Percentiles rank a stretch among this genome's conserved stretches.
These are phyloP conservation scores for Neodiprion pinetum DNA, from an alignment of 1,140 invertebrate species.

Conservation along the genomic window DNA sequence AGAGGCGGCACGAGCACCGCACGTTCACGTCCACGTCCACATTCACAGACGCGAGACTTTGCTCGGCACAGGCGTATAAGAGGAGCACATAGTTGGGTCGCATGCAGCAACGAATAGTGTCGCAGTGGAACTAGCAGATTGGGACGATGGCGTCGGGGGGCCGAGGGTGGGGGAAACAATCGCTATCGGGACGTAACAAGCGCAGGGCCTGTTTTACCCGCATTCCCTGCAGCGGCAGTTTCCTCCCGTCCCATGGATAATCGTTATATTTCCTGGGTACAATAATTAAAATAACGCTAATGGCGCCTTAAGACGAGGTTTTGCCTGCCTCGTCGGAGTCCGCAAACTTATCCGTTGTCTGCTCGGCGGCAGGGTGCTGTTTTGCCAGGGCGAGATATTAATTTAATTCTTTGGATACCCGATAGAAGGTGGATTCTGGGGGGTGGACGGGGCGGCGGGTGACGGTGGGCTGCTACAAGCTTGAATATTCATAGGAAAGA, in stretches of 20 bases:
- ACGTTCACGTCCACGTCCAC: neutral
- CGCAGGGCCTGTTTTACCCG: constrained; percentile 29
- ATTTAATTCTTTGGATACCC: constrained; percentile 61
- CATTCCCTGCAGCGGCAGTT: neutral
- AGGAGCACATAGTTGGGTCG: neutral
- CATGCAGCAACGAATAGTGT: constrained; percentile 37
- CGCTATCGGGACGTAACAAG: constrained; percentile 54
- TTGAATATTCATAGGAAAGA: constrained; percentile 62
- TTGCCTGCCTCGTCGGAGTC: constrained; percentile 46
- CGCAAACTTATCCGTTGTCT: constrained; percentile 61
- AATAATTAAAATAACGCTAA: constrained; percentile 45
- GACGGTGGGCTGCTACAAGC: constrained; percentile 38
- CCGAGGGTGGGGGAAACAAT: constrained; percentile 41
- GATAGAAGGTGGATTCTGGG: constrained; percentile 51
- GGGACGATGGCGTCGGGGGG: constrained; percentile 15
- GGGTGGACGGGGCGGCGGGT: constrained; percentile 23
- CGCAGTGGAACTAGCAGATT: constrained; percentile 54
- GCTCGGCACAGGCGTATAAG: no score
- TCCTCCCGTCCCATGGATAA: constrained; percentile 11
- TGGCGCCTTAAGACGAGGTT: constrained; percentile 3
- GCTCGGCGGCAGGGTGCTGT: constrained; percentile 53
- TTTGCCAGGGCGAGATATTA: constrained; percentile 56
- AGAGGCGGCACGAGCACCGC: neutral
- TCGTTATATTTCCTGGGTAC: constrained; percentile 44
- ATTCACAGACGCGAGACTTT: neutral